Percentiles rank a stretch among this genome's conserved stretches.
phyloP scores from a whole-genome alignment of 2,797 vertebrate genomes.

The Coilia nasus region DNA sequence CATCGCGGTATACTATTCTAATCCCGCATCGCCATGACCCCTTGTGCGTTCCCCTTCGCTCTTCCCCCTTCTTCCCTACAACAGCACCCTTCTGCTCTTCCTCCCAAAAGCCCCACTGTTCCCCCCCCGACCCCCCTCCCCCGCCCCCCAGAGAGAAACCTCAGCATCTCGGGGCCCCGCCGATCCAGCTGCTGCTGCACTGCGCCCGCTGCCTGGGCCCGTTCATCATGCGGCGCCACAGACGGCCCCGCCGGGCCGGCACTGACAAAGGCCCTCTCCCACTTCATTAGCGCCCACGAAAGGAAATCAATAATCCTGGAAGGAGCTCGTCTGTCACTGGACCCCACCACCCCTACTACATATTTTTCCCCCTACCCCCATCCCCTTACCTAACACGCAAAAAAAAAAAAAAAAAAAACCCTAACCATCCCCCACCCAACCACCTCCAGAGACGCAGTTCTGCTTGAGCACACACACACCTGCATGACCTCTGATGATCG shows the following conservation, averaged over 20 bases:
- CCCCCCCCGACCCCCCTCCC: background rate
- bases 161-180: background rate
- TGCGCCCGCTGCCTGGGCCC: background rate
- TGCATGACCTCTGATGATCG: background rate
- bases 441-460: background rate
- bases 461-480: background rate
- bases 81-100: background rate
- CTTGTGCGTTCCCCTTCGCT: background rate
- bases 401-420: conserved; percentile 26
- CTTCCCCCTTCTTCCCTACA: background rate
- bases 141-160: background rate
- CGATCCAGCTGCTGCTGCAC: conserved; percentile 38
- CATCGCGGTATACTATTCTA: background rate
- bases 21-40: background rate
- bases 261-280: conserved; percentile 65
- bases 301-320: conserved; percentile 71
- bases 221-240: conserved; percentile 44
- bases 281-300: conserved; percentile 70
- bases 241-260: conserved; percentile 31
- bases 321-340: conserved; percentile 52
- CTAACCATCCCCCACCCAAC: conserved; percentile 6
- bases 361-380: background rate
- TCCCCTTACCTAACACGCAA: background rate
- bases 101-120: no score
- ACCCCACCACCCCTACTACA: background rate